Evolutionary conservation across 2,888 invertebrate genomes (phyloP), one percentile per base, ranked within the genome.

Genomic region (Litoditis marina): DNA sequence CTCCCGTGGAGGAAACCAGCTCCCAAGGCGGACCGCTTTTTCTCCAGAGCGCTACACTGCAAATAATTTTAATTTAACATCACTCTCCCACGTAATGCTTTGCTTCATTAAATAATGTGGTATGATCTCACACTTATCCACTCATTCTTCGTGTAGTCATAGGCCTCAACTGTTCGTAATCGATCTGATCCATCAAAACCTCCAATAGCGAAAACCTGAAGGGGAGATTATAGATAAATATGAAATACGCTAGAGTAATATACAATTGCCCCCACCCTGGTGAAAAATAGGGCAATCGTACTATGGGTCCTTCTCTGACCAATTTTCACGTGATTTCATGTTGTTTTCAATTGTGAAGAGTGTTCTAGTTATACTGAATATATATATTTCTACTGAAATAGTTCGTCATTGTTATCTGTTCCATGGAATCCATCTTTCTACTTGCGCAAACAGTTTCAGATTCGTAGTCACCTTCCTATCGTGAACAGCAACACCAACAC

Each of bases 111-210:
- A n/a, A n/a, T n/a, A n/a, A n/a, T n/a, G n/a, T n/a, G n/a, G n/a
- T n/a, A 25, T n/a, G 4, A 19, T 42, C 62, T 36, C 16, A 91
- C 90, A 78, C 88, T 88, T 50, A 88, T 88, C 92, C 92, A 92
- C 62, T 87, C 86, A 78, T 88, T 88, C 42, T 86, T 86, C 60
- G 87, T 85, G 0, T 90, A 90, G 85, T 91, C 90, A 83, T 90
- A 92, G 8, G 91, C 89, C 84, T 92, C 92, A 0, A 92, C 92
- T 0, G 91, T 90, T 32, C 89, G 88, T 19, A 92, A 85, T 68
- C 92, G 85, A 82, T 92, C 91, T 50, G 87, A 87, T 0, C 92
- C 92, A 84, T 92, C 91, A 82, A 91, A 92, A 0, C 92, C 92
- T 8, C 87, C 87, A 81, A 92, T 90, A 1, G 91, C 92, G 76